Conservation (phyloP, 35 echinoderm and acorn worm species). For the Anneissia japonica region DNA sequence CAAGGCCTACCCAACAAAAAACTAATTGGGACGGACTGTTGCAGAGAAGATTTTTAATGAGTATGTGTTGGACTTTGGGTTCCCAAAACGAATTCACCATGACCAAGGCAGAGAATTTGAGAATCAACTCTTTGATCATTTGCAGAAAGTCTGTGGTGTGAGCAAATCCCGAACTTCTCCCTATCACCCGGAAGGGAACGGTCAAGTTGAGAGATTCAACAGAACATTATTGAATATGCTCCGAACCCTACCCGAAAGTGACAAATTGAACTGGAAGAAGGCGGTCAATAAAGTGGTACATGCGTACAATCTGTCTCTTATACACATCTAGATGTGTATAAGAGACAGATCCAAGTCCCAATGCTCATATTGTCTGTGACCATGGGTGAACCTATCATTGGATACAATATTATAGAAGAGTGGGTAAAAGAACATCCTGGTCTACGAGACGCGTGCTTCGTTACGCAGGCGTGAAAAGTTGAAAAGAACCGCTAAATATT, state of each 20-base stretch:
- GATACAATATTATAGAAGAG: no score
- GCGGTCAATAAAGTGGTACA: slow-evolving; percentile 21
- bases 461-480: no score
- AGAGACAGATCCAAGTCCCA: no score
- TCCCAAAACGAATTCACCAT: background rate
- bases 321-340: no score
- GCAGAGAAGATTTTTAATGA: background rate
- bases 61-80: background rate
- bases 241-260: background rate
- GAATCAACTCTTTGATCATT: background rate
- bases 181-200: background rate
- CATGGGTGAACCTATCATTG: no score
- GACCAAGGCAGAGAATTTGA: slow-evolving; percentile 3
- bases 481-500: no score
- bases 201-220: background rate
- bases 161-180: background rate
- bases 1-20: no score
- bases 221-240: background rate
- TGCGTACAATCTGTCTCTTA: slow-evolving; percentile 45
- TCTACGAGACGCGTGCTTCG: no score
- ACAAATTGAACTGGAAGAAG: slow-evolving; percentile 14
- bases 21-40: no score
- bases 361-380: no score
- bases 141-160: background rate
- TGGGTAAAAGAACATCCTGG: no score